A percentile compares a stretch with the other conserved stretches of the same genome.
phyloP scores from a whole-genome alignment of 2,797 vertebrate genomes.

The Heterohyrax brucei region DNA sequence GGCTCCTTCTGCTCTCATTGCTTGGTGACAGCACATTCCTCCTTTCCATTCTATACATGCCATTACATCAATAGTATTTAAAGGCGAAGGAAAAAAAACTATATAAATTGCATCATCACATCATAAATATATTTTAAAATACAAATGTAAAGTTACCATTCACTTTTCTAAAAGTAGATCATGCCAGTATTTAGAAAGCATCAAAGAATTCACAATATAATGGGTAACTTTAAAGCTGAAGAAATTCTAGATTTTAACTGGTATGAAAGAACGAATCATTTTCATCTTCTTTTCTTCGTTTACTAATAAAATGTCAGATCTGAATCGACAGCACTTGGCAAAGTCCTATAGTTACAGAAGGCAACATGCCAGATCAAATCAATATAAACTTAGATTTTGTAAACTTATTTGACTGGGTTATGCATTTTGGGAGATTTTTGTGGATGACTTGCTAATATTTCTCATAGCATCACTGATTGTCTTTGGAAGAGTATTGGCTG shows the following conservation, averaged over 20 bases:
- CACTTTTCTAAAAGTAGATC: constrained; percentile 38
- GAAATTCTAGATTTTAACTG: constrained; percentile 54
- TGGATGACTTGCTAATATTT: constrained; percentile 53
- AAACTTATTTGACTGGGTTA: constrained; percentile 46
- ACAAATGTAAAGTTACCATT: constrained; percentile 37
- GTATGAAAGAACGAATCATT: background rate
- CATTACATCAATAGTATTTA: constrained; percentile 58
- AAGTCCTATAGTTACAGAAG: background rate
- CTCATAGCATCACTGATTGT: constrained; percentile 60
- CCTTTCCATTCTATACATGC: no score
- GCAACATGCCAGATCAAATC: background rate
- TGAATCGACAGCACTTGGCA: no score
- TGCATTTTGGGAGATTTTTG: constrained; percentile 41
- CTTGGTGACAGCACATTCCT: no score
- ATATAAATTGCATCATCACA: constrained; percentile 45
- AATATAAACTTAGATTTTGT: constrained; percentile 48
- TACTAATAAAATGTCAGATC: background rate
- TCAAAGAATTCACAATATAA: constrained; percentile 50
- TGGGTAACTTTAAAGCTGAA: background rate
- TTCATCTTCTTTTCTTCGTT: constrained; percentile 46
- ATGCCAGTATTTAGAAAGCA: constrained; percentile 55
- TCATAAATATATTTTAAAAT: constrained; percentile 68
- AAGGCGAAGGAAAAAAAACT: constrained; percentile 56
- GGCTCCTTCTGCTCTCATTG: no score
- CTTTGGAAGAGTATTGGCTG: constrained; percentile 4